These are phyloP conservation scores for Lysiphlebus fabarum DNA, from an alignment of 1,140 invertebrate species.

Conservation along the genomic window DNA sequence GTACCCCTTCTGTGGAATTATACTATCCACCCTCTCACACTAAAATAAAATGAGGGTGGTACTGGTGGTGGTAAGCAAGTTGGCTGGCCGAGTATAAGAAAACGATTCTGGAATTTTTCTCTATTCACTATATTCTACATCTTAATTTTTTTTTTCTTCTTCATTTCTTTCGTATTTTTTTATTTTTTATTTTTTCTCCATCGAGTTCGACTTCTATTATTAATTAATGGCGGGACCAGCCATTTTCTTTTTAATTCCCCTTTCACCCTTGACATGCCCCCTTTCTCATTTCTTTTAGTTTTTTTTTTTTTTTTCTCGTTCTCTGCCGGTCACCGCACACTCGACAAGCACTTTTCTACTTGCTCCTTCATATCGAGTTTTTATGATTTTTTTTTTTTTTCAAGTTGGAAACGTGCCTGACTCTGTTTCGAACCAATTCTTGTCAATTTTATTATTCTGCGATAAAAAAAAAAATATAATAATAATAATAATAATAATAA, in stretches of 20 bases:
- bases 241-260: slow-evolving; percentile 32
- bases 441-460: slow-evolving; percentile 11
- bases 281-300: slow-evolving; percentile 14
- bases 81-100: slow-evolving; percentile 19
- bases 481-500: too few species aligned
- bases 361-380: not conserved
- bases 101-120: slow-evolving; percentile 4
- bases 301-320: slow-evolving; percentile 23
- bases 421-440: slow-evolving; percentile 10
- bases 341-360: too few species aligned
- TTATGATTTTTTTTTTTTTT: not conserved
- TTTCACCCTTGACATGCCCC: not conserved
- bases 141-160: slow-evolving; percentile 13
- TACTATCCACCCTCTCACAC: slow-evolving; percentile 39
- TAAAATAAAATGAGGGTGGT: slow-evolving; percentile 29
- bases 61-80: slow-evolving; percentile 27
- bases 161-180: not conserved
- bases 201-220: slow-evolving; percentile 31
- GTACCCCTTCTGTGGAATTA: slow-evolving; percentile 34
- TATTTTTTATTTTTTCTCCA: slow-evolving; percentile 8
- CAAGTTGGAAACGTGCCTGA: slow-evolving; percentile 3
- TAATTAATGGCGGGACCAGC: slow-evolving; percentile 42
- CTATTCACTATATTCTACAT: slow-evolving; percentile 8
- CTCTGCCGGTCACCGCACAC: not conserved
- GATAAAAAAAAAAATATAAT: not conserved